These are phyloP conservation scores for Indri indri DNA, from an alignment of 2,113 vertebrate species.

Conservation along the genomic window DNA sequence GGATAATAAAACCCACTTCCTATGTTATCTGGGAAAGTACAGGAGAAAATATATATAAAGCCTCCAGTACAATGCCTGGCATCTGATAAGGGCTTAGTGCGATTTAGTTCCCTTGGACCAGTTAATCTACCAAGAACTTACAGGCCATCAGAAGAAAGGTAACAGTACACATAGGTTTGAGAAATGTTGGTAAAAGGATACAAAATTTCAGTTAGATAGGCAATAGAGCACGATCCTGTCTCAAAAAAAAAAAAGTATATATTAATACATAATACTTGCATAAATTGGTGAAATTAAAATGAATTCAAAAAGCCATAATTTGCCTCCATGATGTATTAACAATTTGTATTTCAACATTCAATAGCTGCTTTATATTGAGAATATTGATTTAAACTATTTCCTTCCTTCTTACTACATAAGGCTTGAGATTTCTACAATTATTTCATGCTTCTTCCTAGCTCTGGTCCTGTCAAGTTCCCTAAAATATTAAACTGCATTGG, in stretches of 20 bases:
- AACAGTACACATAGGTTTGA: background rate
- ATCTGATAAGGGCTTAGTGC: background rate
- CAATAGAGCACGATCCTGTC: too few relatives aligned
- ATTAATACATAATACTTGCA: background rate
- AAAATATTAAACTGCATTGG: constrained; percentile 3
- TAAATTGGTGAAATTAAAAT: background rate
- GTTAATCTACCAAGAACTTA: background rate
- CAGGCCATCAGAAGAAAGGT: background rate
- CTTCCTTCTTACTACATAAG: background rate
- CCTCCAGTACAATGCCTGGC: background rate
- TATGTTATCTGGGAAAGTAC: background rate
- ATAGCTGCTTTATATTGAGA: constrained; percentile 13
- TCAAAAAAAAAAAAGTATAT: background rate
- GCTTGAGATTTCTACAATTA: constrained; percentile 1
- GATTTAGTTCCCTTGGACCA: background rate
- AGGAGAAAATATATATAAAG: background rate
- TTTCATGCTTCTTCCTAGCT: constrained; percentile 9
- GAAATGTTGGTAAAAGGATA: background rate
- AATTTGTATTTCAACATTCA: background rate
- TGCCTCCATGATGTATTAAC: background rate
- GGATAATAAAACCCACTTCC: background rate
- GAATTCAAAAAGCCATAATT: background rate
- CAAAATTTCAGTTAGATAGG: background rate
- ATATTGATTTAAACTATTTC: constrained; percentile 14
- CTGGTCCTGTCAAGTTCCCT: background rate